Percentiles rank a stretch among this genome's conserved stretches.
Conservation (phyloP, 35 echinoderm and acorn worm species). For the Holothuria glaberrima region DNA sequence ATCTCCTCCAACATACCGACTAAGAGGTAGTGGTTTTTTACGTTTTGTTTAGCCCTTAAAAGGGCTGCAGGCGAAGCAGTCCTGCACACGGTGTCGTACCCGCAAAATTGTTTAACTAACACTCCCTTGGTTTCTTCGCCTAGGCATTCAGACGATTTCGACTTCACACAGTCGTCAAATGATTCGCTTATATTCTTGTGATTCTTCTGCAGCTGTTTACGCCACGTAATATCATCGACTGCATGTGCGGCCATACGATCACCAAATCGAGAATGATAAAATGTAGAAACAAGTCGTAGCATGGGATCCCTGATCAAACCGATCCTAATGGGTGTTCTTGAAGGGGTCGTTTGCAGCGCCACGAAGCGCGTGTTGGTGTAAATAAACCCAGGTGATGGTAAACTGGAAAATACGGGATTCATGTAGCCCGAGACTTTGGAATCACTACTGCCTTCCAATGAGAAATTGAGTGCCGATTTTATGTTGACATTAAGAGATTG, state of each 20-base stretch:
- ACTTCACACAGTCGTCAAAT: conserved; percentile 46
- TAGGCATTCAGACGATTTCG: conserved; percentile 22
- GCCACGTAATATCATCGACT: neutral
- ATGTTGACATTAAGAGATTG: neutral
- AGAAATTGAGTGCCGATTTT: conserved; percentile 38
- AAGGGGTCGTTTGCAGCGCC: no score
- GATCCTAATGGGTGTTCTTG: neutral
- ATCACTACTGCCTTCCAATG: conserved; percentile 14
- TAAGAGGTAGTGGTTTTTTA: conserved; percentile 15
- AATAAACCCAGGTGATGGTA: neutral
- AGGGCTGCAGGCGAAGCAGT: conserved; percentile 19
- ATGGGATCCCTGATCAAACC: conserved; percentile 35
- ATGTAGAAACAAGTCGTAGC: conserved; percentile 12
- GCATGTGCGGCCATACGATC: neutral
- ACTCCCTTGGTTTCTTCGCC: conserved; percentile 11
- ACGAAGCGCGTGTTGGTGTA: conserved; percentile 34
- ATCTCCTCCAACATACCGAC: conserved; percentile 39
- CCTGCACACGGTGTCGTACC: conserved; percentile 29
- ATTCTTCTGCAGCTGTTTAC: neutral
- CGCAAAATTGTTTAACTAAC: conserved; percentile 41
- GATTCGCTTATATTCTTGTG: conserved; percentile 20
- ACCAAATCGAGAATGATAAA: conserved; percentile 41
- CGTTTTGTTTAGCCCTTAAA: conserved; percentile 35
- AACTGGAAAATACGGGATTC: neutral
- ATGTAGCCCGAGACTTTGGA: neutral